phyloP scores from a whole-genome alignment of 2,797 vertebrate species.

The Spheniscus humboldti region DNA sequence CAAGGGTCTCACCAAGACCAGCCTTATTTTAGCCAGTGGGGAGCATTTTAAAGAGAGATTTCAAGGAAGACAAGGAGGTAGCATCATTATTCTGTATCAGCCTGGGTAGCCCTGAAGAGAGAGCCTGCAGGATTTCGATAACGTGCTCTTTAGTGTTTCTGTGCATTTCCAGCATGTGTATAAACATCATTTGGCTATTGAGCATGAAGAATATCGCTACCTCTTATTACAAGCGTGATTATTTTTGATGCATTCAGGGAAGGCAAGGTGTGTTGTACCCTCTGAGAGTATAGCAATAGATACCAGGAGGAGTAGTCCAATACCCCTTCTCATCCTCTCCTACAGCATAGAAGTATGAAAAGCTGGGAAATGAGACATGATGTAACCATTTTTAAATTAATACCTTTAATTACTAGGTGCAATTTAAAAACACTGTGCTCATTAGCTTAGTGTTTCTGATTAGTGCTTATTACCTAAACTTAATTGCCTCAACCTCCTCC shows the following conservation, averaged over 20 bases:
- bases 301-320: not conserved
- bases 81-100: not conserved
- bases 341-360: accelerated
- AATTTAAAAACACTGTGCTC: not conserved
- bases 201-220: not conserved
- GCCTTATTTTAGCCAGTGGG: not conserved
- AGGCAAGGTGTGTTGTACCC: not conserved
- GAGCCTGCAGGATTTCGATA: not conserved
- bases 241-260: not conserved
- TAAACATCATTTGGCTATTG: accelerated
- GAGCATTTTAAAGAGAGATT: not conserved
- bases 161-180: not conserved
- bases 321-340: not conserved
- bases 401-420: not conserved
- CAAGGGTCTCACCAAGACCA: accelerated
- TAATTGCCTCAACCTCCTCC: not conserved
- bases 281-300: not conserved
- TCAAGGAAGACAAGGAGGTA: not conserved
- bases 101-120: not conserved
- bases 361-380: not conserved
- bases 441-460: not conserved
- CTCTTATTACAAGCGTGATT: not conserved
- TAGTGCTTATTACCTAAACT: not conserved
- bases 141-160: accelerated
- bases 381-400: not conserved